Conservation (phyloP, 2,113 vertebrate species). For the Hippocampus comes region DNA sequence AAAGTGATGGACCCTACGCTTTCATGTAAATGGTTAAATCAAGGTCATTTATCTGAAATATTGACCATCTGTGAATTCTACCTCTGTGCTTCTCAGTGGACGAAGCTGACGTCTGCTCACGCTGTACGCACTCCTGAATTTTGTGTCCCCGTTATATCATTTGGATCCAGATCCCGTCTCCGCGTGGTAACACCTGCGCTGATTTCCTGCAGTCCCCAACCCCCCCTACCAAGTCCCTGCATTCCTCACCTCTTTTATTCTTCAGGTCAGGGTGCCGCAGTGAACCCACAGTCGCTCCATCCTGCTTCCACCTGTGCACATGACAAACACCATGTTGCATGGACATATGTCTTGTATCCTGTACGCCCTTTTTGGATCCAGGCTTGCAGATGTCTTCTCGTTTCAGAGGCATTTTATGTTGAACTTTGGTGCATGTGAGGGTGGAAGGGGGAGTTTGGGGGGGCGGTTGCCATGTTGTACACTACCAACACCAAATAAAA, state of each 20-base stretch:
- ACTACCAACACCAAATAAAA: background rate
- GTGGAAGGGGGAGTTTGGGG: background rate
- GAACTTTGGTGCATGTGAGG: background rate
- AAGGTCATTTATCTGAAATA: too few relatives aligned
- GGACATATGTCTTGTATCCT: constrained; percentile 43
- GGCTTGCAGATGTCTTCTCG: constrained; percentile 3
- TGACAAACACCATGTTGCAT: constrained; percentile 40
- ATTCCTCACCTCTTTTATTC: constrained; percentile 26
- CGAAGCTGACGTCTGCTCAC: constrained; percentile 26
- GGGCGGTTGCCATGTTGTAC: constrained; percentile 16
- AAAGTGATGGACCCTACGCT: background rate
- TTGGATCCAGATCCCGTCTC: background rate
- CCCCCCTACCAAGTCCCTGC: constrained; percentile 18
- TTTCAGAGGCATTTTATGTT: background rate
- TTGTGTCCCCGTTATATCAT: background rate
- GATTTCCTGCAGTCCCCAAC: constrained; percentile 4
- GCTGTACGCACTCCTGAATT: constrained; percentile 22
- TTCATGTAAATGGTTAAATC: background rate
- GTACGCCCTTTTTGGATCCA: constrained; percentile 6
- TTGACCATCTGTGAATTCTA: constrained; percentile 14
- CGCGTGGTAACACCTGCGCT: constrained; percentile 8
- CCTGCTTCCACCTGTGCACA: constrained; percentile 17
- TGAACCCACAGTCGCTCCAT: constrained; percentile 11
- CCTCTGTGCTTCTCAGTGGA: constrained; percentile 11
- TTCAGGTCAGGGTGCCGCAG: background rate